A percentile compares a stretch with the other conserved stretches of the same genome.
These are phyloP conservation scores for Ophioninae sp. DNA, from an alignment of 2,888 invertebrate species.

Conservation along the genomic window DNA sequence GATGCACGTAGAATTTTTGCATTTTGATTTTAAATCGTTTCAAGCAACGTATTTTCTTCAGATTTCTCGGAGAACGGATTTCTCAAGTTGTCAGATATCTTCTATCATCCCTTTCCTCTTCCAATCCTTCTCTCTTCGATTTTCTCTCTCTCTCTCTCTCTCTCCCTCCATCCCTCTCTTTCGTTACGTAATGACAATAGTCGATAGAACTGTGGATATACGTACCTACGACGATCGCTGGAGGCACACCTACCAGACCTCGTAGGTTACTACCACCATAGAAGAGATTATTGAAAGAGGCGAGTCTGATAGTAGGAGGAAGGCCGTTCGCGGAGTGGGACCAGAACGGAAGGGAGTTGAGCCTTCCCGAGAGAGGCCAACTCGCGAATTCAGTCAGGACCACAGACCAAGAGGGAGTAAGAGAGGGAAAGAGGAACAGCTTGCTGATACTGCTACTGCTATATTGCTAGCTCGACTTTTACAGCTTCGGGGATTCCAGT, in stretches of 20 bases:
- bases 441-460: conserved; percentile 28
- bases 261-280: conserved; percentile 38
- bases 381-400: conserved; percentile 49
- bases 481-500: conserved; percentile 61
- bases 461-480: conserved; percentile 59
- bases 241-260: conserved; percentile 39
- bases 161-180: not conserved
- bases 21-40: conserved; percentile 11
- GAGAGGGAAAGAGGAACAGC: conserved; percentile 3
- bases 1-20: not conserved
- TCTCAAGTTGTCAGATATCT: conserved; percentile 1
- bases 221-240: not conserved
- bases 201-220: conserved; percentile 9
- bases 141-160: not conserved
- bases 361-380: conserved; percentile 47
- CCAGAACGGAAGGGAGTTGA: conserved; percentile 41
- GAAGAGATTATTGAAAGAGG: conserved; percentile 53
- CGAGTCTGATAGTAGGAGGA: conserved; percentile 15
- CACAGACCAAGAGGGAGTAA: not conserved
- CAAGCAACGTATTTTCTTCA: not conserved
- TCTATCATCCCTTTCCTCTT: not conserved
- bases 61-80: conserved; percentile 25
- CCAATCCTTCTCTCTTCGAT: not conserved
- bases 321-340: conserved; percentile 14
- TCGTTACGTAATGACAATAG: conserved; percentile 35